Percentiles rank a stretch among this genome's conserved stretches.
phyloP scores from a whole-genome alignment of 2,113 vertebrate genomes.

The Ictalurus furcatus region DNA sequence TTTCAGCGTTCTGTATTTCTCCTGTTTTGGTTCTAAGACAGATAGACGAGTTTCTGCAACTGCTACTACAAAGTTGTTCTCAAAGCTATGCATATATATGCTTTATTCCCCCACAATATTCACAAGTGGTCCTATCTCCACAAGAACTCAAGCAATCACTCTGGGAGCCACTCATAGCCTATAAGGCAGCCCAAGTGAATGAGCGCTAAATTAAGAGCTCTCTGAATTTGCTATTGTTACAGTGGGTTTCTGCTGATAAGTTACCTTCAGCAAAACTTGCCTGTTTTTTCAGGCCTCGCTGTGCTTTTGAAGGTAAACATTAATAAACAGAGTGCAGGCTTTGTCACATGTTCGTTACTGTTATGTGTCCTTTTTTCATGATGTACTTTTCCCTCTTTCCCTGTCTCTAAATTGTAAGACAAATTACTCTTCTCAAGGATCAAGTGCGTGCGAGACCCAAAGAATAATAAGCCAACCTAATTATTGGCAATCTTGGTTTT shows the following conservation, averaged over 20 bases:
- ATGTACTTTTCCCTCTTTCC: slow-evolving; percentile 49
- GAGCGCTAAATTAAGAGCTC: slow-evolving; percentile 61
- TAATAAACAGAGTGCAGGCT: slow-evolving; percentile 33
- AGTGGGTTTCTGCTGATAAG: slow-evolving; percentile 43
- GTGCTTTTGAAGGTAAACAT: slow-evolving; percentile 31
- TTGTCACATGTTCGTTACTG: slow-evolving; percentile 50
- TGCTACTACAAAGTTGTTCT: slow-evolving; percentile 36
- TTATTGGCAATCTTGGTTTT: slow-evolving; percentile 70
- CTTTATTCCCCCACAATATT: slow-evolving; percentile 42
- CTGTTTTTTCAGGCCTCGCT: slow-evolving; percentile 49
- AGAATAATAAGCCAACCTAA: slow-evolving; percentile 74
- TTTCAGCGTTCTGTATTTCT: neutral
- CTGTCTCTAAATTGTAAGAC: slow-evolving; percentile 60
- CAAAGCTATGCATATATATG: slow-evolving; percentile 39
- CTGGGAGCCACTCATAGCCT: slow-evolving; percentile 44
- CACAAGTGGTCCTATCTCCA: slow-evolving; percentile 43
- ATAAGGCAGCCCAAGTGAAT: slow-evolving; percentile 45
- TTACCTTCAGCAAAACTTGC: slow-evolving; percentile 51
- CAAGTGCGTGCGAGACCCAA: slow-evolving; percentile 63
- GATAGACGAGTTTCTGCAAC: slow-evolving; percentile 1
- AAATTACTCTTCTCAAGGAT: slow-evolving; percentile 74
- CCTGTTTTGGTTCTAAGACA: neutral
- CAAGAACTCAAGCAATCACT: slow-evolving; percentile 49
- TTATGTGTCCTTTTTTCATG: slow-evolving; percentile 52
- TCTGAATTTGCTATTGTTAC: slow-evolving; percentile 49